These are phyloP conservation scores for Benitochromis conjunctus DNA, from an alignment of 2,113 vertebrate genomes.

Conservation along the genomic window DNA sequence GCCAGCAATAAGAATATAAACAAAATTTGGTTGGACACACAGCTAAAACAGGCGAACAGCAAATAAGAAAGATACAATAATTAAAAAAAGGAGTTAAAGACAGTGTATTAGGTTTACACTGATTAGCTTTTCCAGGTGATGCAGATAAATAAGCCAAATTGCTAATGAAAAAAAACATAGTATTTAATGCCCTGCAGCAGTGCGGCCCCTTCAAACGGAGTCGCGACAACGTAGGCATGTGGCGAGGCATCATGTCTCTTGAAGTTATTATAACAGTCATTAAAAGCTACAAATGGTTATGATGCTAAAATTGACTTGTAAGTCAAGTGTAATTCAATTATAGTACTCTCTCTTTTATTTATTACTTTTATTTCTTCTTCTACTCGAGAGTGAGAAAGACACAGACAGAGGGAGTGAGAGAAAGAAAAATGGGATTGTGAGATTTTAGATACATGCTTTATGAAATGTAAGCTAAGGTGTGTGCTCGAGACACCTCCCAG, in stretches of 20 bases:
- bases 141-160: background rate
- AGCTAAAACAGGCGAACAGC: background rate
- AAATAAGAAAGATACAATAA: background rate
- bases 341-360: background rate
- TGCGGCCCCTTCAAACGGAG: background rate
- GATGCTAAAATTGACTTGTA: background rate
- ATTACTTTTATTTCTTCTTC: background rate
- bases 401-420: background rate
- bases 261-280: background rate
- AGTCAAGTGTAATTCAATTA: background rate
- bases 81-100: background rate
- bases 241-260: background rate
- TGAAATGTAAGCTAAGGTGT: conserved; percentile 15
- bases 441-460: background rate
- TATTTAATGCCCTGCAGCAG: background rate
- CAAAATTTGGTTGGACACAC: background rate
- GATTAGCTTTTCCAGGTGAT: background rate
- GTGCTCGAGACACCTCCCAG: conserved; percentile 19
- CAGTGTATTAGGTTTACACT: background rate
- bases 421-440: background rate
- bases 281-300: background rate
- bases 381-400: background rate
- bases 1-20: background rate
- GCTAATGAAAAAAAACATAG: background rate
- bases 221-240: background rate